Base-by-base conservation (phyloP, 2,888 invertebrate species). In the Metalampra italica region DNA sequence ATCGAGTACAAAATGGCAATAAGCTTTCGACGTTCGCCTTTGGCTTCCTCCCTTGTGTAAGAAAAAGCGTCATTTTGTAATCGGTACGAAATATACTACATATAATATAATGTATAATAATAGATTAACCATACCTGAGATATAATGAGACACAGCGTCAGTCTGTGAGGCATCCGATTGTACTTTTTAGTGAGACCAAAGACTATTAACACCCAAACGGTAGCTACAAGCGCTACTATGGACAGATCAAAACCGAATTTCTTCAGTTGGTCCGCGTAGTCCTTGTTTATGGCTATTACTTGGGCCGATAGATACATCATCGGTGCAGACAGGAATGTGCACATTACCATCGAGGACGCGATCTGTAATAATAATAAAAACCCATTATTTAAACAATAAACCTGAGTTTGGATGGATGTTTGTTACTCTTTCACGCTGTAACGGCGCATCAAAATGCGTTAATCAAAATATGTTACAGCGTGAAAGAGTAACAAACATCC, bases 241-340 rank as follows among this genome's bases (percentile, higher is more conserved):
- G 97, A 96, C 43, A 97, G 91, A 66, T 97, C 96, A 61, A 97
- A 93, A 0, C 96, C 94, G 65, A 97, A 97, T 34, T 90, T 85
- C 71, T 94, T 93, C 47, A 98, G 78, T 61, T 97, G 93, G 29
- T 91, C 92, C 0, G 94, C 92, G 71, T 95, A 97, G 66, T 96
- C 94, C 59, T 94, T 93, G 44, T 94, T 94, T 43, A 96, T 81
- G 0, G 95, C 94, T 60, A 98, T 96, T 92, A 98, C 94, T 90
- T 97, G 96, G 0, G 98, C 97, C 0, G 98, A 98, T 51, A 98
- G 92, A 75, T 97, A 98, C 96, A 98, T 98, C 62, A 98, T 90
- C 0, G 98, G 98, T 0, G 97, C 98, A 11, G 98, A 97, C 15
- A 98, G 89, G 71, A 98, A 97, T 0, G 98, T 98, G 64, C 97